These are phyloP conservation scores for Bergia puertoricense DNA, from an alignment of 92 coral and sea anemone species.

Conservation along the genomic window DNA sequence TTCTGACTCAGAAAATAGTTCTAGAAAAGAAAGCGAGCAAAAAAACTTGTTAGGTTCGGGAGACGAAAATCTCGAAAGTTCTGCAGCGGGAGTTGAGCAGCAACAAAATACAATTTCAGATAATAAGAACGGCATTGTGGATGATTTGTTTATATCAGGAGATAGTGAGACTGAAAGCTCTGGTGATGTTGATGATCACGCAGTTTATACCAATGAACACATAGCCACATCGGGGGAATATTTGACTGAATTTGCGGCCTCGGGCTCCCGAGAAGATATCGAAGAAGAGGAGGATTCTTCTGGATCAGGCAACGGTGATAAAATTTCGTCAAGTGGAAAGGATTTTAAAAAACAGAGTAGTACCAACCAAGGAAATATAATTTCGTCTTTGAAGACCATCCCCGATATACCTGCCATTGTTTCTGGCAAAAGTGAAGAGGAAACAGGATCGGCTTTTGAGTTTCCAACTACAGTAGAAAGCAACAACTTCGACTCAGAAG, in stretches of 20 bases:
- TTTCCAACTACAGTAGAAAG: constrained; percentile 17
- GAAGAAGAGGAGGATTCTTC: background rate
- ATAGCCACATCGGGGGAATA: background rate
- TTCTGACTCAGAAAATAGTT: background rate
- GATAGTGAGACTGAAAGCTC: constrained; percentile 3
- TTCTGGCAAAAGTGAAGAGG: background rate
- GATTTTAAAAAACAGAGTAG: background rate
- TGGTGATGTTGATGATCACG: background rate
- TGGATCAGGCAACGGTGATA: constrained; percentile 11
- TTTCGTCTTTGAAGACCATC: background rate
- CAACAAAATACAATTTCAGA: background rate
- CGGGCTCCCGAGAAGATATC: background rate
- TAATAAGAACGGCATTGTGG: background rate
- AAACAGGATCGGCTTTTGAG: constrained; percentile 20
- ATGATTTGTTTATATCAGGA: constrained; percentile 17
- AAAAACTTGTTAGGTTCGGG: background rate
- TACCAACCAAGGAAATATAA: background rate
- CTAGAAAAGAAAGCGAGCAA: background rate
- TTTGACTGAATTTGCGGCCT: background rate
- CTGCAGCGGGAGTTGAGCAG: background rate
- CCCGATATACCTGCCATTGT: background rate
- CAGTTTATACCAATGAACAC: background rate
- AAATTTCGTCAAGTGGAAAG: background rate
- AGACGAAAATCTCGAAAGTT: background rate
- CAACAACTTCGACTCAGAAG: background rate